These are phyloP conservation scores for Protosalanx chinensis DNA, from an alignment of 2,797 vertebrate species.

Conservation along the genomic window DNA sequence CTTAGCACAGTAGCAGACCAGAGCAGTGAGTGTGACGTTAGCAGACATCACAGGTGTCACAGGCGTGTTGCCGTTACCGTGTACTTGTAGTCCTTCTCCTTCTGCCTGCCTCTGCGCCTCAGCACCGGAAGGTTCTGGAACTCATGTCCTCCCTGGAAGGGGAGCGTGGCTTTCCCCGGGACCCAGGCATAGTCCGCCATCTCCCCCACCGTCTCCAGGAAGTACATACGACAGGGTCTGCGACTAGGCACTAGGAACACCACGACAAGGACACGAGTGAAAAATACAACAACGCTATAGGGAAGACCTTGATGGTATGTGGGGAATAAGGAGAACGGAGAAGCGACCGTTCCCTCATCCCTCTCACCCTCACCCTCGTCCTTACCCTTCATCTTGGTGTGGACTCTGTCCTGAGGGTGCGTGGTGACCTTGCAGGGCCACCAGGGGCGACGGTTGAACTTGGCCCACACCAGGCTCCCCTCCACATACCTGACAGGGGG, in stretches of 20 bases:
- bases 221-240: constrained; percentile 90
- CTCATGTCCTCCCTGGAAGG: constrained; percentile 91
- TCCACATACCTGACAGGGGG: constrained; percentile 81
- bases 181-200: constrained; percentile 88
- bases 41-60: no score
- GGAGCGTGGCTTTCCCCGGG: constrained; percentile 80
- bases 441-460: constrained; percentile 96
- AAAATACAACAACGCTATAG: background rate
- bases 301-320: background rate
- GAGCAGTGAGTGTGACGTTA: no score
- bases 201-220: constrained; percentile 87
- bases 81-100: constrained; percentile 90
- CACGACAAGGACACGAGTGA: background rate
- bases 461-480: constrained; percentile 96
- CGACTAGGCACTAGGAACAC: constrained; percentile 72
- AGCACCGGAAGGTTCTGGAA: constrained; percentile 91
- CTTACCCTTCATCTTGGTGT: constrained; percentile 96
- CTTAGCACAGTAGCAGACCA: no score
- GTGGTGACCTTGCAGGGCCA: constrained; percentile 90
- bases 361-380: background rate
- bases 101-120: constrained; percentile 86
- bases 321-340: background rate
- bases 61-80: constrained; percentile 69
- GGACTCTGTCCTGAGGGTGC: constrained; percentile 79
- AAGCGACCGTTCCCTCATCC: background rate